These are phyloP conservation scores for Drosophila mimetica DNA, from an alignment of 2,888 invertebrate genomes.

Conservation along the genomic window DNA sequence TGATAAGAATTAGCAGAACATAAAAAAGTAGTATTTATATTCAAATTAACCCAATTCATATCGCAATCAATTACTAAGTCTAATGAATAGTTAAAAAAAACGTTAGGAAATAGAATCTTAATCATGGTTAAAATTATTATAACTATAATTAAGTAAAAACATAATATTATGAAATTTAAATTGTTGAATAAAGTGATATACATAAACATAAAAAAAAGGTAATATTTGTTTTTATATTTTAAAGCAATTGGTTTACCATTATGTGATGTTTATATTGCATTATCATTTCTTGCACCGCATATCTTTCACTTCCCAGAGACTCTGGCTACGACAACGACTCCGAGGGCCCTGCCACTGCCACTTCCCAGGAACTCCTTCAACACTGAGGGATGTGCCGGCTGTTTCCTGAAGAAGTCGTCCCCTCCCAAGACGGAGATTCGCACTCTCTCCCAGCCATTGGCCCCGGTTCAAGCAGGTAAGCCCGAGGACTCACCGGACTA, in stretches of 20 bases:
- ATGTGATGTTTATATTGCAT: too few species aligned
- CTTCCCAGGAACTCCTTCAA: constrained; percentile 57
- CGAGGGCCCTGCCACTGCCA: constrained; percentile 40
- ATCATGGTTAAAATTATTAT: too few species aligned
- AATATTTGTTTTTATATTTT: too few species aligned
- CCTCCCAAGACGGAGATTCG: constrained; percentile 64
- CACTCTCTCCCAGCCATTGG: constrained; percentile 56
- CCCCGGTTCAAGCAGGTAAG: constrained; percentile 46
- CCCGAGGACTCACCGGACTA: constrained; percentile 8
- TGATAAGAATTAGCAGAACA: not conserved
- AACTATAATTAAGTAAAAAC: too few species aligned
- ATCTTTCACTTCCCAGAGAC: constrained; percentile 18
- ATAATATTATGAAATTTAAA: too few species aligned
- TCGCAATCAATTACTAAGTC: not conserved
- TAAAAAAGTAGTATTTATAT: not conserved
- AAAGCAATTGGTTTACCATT: too few species aligned
- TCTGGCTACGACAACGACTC: constrained; percentile 45
- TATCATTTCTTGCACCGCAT: too few species aligned
- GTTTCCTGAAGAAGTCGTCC: constrained; percentile 63
- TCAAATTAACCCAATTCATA: not conserved
- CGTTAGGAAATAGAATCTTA: not conserved
- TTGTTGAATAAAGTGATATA: too few species aligned
- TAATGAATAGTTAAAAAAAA: not conserved
- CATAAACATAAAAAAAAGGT: too few species aligned
- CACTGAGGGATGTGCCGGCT: constrained; percentile 76